Evolutionary conservation across 2,797 vertebrate species (phyloP), one percentile per base, ranked within the genome.

Genomic region (Chloroceryle amazona): DNA sequence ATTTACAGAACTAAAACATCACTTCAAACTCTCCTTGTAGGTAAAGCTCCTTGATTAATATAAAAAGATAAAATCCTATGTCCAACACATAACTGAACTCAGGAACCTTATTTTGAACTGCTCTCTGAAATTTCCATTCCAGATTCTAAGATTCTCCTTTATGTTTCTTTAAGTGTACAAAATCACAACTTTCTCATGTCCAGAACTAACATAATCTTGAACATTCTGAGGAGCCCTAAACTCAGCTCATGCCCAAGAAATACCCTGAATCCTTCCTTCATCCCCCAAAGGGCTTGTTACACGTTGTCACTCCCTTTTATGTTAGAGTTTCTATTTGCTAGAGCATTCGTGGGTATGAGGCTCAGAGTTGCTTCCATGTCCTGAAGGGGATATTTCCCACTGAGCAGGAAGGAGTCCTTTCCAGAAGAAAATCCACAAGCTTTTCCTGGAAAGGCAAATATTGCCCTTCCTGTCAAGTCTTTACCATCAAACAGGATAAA

Each of bases 281-380:
- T n/a, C 4, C 11, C 20, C 6, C 29, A 47, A 89, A 75, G 10
- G 6, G 1, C 13, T 60, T 62, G 4, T 87, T 61, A 23, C 7
- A 12, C 0, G 6, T 37, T 37, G 37, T 37, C 15, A 66, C 1
- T 5, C 5, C 1, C 10, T 71, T 16, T 67, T 46, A 35, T 21
- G 29, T 25, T 37, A 37, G 37, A 37, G 37, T 9, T 37, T 37
- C 20, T 73, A 1, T 54, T 74, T 68, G 33, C 70, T 37, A 79
- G 31, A 44, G 2, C 9, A 13, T 47, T 60, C 23, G 44, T 18
- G 11, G 12, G 9, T 46, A 8, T 62, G 55, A 83, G 29, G 33
- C 31, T 29, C 19, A 73, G 54, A 39, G 22, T 55, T 60, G 8
- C 17, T 58, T 54, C 35, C 35, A 39, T 61, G 65, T 60, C 23